Conservation (phyloP, 2,888 invertebrate genomes). For the Pilophorus perplexus region DNA sequence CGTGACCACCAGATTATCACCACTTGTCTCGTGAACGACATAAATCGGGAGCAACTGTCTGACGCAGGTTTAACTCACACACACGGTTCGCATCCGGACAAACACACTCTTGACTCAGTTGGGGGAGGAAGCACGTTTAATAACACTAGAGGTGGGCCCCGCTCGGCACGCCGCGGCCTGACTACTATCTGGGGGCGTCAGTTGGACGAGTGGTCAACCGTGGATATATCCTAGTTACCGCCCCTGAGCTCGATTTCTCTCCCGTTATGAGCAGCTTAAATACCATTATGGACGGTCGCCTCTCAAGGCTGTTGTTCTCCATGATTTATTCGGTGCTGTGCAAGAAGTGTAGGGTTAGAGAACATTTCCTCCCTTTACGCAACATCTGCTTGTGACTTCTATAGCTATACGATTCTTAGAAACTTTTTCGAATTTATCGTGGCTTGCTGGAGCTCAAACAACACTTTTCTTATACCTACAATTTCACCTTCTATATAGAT, state of each 20-base stretch:
- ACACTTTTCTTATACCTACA: too few relatives aligned
- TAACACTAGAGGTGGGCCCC: constrained; percentile 35
- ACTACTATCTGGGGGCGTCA: constrained; percentile 12
- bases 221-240: constrained; percentile 17
- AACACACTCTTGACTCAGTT: not conserved
- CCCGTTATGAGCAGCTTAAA: constrained; percentile 15
- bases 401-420: not conserved
- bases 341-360: not conserved
- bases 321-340: not conserved
- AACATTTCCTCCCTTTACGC: not conserved
- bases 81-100: not conserved
- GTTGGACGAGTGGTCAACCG: constrained; percentile 20
- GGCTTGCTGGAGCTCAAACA: too few relatives aligned
- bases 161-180: constrained; percentile 1
- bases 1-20: constrained; percentile 22
- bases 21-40: constrained; percentile 21
- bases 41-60: constrained; percentile 13
- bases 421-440: too few relatives aligned
- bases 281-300: constrained; percentile 13
- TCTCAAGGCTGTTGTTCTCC: not conserved
- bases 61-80: not conserved
- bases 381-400: not conserved
- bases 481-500: too few relatives aligned
- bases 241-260: constrained; percentile 11
- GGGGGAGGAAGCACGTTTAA: constrained; percentile 22